Percentiles rank a stretch among this genome's conserved stretches.
These are phyloP conservation scores for Clistopyga incitator DNA, from an alignment of 2,888 invertebrate species.

Conservation along the genomic window DNA sequence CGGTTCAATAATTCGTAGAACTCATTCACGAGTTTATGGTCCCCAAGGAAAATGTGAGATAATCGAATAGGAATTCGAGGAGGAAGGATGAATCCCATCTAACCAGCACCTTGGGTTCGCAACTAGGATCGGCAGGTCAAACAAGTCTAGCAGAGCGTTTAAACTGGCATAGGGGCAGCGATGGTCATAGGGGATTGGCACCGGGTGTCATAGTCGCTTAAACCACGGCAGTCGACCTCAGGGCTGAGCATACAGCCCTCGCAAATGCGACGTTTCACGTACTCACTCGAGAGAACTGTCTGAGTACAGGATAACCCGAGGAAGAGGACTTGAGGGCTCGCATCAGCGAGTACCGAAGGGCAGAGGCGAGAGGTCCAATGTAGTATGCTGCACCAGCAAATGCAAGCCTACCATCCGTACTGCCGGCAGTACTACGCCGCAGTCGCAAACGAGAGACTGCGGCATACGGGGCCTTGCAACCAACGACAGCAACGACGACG, in stretches of 20 bases:
- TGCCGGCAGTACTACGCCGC: conserved; percentile 21
- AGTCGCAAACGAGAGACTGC: conserved; percentile 22
- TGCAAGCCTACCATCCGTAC: conserved; percentile 68
- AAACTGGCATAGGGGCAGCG: neutral
- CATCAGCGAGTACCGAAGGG: conserved; percentile 35
- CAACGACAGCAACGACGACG: conserved; percentile 44
- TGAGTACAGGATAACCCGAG: conserved; percentile 28
- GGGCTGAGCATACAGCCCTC: neutral
- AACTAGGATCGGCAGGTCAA: conserved; percentile 16
- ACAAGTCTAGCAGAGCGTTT: conserved; percentile 7
- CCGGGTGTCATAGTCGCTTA: neutral
- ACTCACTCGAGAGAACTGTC: conserved; percentile 36
- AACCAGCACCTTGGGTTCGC: neutral
- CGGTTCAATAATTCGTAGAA: neutral
- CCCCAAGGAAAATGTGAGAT: neutral
- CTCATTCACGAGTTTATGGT: no score
- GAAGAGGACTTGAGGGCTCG: conserved; percentile 23
- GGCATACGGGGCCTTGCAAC: conserved; percentile 4
- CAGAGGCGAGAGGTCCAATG: conserved; percentile 48
- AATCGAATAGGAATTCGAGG: neutral
- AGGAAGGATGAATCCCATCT: neutral
- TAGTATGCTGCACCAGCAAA: conserved; percentile 60
- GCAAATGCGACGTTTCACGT: conserved; percentile 15
- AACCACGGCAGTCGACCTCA: neutral
- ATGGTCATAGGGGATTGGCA: conserved; percentile 4